Conservation (phyloP, 2,797 vertebrate species). For the Dicrostonyx torquatus region DNA sequence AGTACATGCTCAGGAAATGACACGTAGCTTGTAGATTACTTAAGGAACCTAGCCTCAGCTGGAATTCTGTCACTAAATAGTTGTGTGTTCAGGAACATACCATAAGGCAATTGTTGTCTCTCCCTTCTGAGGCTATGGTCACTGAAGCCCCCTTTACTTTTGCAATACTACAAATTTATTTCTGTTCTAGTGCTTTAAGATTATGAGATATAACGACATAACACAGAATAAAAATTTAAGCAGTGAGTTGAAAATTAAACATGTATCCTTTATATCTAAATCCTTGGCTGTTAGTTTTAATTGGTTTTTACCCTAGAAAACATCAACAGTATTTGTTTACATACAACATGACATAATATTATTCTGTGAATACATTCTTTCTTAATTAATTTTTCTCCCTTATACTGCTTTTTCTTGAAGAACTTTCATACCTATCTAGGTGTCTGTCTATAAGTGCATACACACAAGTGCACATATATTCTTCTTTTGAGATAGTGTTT, state of each 20-base stretch:
- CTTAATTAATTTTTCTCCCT: not conserved
- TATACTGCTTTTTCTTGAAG: not conserved
- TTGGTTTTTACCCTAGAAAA: not conserved
- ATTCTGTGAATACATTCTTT: not conserved
- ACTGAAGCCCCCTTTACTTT: not conserved
- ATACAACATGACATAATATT: not conserved
- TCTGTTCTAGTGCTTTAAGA: not conserved
- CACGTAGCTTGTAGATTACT: not conserved
- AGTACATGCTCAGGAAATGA: not conserved
- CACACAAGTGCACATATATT: not conserved
- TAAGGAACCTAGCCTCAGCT: not conserved
- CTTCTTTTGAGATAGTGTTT: not conserved
- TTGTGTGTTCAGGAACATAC: not conserved
- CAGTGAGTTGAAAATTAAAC: not conserved
- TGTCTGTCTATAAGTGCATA: not conserved
- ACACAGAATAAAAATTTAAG: constrained; percentile 2
- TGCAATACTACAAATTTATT: not conserved
- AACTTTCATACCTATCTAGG: not conserved
- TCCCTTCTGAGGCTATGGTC: not conserved
- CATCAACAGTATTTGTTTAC: not conserved
- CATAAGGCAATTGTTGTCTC: not conserved
- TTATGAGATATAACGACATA: not conserved
- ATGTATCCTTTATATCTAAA: not conserved
- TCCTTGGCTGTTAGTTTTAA: not conserved
- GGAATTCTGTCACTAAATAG: not conserved